Evolutionary conservation across 2,797 vertebrate genomes (phyloP), one percentile per base, ranked within the genome.

Genomic region (Onychomys leucogaster): DNA sequence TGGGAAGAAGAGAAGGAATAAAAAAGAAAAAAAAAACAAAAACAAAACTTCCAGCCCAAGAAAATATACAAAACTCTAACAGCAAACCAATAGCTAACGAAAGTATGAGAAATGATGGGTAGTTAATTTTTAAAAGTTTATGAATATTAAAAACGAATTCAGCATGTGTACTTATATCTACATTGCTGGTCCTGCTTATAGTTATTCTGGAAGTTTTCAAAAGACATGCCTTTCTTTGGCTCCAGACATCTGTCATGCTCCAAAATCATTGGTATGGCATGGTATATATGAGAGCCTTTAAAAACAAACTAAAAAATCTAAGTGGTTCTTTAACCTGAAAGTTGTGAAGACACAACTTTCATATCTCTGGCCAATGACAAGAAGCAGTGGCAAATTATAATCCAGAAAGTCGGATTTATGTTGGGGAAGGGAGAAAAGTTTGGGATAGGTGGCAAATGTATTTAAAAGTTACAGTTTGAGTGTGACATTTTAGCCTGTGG

Each of bases 71-170:
- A 82, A 9, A 71, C 73, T 91, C 4, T 77, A 75, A 57, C 0
- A 67, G 17, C 14, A 67, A 6, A 0, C 52, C 71, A 90, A 61
- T 63, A 34, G 80, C 2, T 91, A 34, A 46, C 32, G 85, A 75
- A 61, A 55, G 27, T 32, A 23, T 10, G 29, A 71, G 89, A 90
- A 76, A 73, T 69, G 29, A 55, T 34, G 29, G 2, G 16, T 63
- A 14, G 65, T 13, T 49, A 32, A 21, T 63, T 91, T 89, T 93
- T 67, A 86, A 89, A n/a, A 71, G 12, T 41, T 5, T 71, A 12
- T 80, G 25, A 85, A 52, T 94, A 86, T 46, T 95, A n/a, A 43
- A 83, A 91, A 90, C 90, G 9, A 80, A 91, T 29, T 46, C 13
- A 32, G 17, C 69, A 7, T 1, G 32, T 80, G 9, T 59, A 77